Percentiles rank a stretch among this genome's conserved stretches.
Conservation (phyloP, 2,797 vertebrate genomes). For the Eutrigla gurnardus region DNA sequence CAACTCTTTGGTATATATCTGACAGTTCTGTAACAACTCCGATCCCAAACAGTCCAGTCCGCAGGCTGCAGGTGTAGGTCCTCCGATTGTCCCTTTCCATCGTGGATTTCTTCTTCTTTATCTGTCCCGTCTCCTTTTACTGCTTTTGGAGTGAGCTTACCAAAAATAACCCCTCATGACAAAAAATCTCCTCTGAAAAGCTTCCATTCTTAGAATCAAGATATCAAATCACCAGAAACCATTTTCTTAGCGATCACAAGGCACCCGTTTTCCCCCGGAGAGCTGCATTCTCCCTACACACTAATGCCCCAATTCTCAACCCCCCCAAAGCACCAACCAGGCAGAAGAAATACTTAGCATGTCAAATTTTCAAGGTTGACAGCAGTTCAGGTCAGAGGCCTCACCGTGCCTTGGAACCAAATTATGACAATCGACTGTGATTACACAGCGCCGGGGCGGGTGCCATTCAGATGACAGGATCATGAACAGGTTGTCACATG, state of each 20-base stretch:
- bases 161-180: constrained; percentile 19
- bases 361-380: constrained; percentile 57
- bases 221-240: constrained; percentile 24
- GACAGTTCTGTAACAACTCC: constrained; percentile 40
- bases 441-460: constrained; percentile 47
- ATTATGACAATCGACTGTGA: constrained; percentile 68
- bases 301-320: constrained; percentile 12
- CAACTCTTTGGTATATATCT: constrained; percentile 35
- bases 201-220: neutral
- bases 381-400: constrained; percentile 63
- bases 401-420: constrained; percentile 70
- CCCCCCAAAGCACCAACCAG: constrained; percentile 29
- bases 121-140: constrained; percentile 30
- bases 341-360: constrained; percentile 37
- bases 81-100: constrained; percentile 36
- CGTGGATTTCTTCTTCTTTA: constrained; percentile 29
- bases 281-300: constrained; percentile 12
- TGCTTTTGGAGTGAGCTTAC: constrained; percentile 20
- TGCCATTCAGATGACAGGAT: constrained; percentile 66
- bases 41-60: constrained; percentile 25
- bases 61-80: constrained; percentile 32
- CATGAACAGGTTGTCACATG: constrained; percentile 69
- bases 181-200: constrained; percentile 19
- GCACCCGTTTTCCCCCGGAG: constrained; percentile 4
- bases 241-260: constrained; percentile 13